These are phyloP conservation scores for Nowickia ferox DNA, from an alignment of 2,888 invertebrate genomes.

Conservation along the genomic window DNA sequence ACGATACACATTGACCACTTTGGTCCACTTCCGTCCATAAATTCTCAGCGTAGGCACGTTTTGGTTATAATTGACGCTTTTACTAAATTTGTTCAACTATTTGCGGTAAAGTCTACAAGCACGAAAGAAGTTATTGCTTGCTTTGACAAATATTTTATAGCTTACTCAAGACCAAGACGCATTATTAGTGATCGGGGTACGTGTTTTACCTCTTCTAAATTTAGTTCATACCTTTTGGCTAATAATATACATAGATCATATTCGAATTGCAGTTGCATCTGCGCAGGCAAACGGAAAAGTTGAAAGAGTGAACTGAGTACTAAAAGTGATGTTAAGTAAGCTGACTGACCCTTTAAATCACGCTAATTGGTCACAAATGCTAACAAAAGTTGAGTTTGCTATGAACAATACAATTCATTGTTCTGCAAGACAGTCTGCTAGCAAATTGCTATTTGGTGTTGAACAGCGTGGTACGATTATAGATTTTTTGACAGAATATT, in stretches of 20 bases:
- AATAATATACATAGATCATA: conserved; percentile 60
- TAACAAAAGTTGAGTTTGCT: conserved; percentile 72
- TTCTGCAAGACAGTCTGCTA: conserved; percentile 53
- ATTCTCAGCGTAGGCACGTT: conserved; percentile 29
- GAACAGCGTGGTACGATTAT: conserved; percentile 46
- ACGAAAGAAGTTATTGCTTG: not conserved
- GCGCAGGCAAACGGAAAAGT: conserved; percentile 61
- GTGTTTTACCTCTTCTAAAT: conserved; percentile 31
- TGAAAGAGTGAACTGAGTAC: conserved; percentile 51
- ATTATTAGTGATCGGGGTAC: conserved; percentile 25
- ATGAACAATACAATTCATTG: too few relatives aligned
- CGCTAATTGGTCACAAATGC: conserved; percentile 43
- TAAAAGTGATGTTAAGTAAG: conserved; percentile 60
- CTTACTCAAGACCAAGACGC: conserved; percentile 35
- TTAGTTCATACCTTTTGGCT: conserved; percentile 12
- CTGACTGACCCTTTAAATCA: conserved; percentile 44
- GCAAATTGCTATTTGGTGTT: conserved; percentile 73
- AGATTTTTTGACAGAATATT: conserved; percentile 48
- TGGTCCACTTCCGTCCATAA: conserved; percentile 25
- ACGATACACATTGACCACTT: conserved; percentile 47
- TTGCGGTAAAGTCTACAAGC: conserved; percentile 9
- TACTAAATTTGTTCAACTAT: conserved; percentile 29
- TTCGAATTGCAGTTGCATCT: conserved; percentile 52
- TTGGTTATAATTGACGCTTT: conserved; percentile 43
- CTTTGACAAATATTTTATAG: conserved; percentile 35